Base-by-base conservation (phyloP, 1,140 invertebrate species). In the Triops cancriformis region DNA sequence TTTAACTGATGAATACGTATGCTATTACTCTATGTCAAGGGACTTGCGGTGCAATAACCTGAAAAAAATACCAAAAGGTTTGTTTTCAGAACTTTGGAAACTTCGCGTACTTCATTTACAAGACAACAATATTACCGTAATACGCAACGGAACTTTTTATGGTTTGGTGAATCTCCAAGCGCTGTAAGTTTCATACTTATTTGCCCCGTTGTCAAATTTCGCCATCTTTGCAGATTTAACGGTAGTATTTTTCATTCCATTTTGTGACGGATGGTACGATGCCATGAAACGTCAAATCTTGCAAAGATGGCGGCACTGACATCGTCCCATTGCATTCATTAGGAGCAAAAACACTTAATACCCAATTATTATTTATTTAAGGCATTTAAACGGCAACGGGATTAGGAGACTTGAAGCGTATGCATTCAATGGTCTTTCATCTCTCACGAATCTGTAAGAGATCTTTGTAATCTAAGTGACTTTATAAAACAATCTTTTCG, bases 41-140 rank as follows among this genome's bases (percentile, higher is more conserved):
- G 82, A 83, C 75, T 77, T 86, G 41, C 83, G 81, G 74, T 83
- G 84, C 78, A 85, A 85, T 76, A 81, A 80, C 23, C 81, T 86
- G 26, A 73, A 76, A 0, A 14, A 23, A 72, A 9, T 73, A 85
- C 26, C 79, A 80, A n/a, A 82, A 83, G 7, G 79, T n/a, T 78
- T 81, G 76, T 86, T 86, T 78, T 78, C 79, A 3, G 79, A 80
- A 10, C 80, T 86, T 5, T 84, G 83, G 83, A 80, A 82, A 43
- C 81, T 86, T 1, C 79, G 80, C 43, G 82, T 83, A 12, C 79
- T 86, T n/a, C 82, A 85, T 81, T 80, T 86, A 11, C 81, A 82
- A 45, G 80, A 85, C 72, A 86, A 86, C 77, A 12, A 75, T 9
- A 82, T 86, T n/a, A 79, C 79, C 1, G 45, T 73, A 11, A 75